Evolutionary conservation across 2,888 invertebrate genomes (phyloP).

Genomic region (Chrysodeixis includens): DNA sequence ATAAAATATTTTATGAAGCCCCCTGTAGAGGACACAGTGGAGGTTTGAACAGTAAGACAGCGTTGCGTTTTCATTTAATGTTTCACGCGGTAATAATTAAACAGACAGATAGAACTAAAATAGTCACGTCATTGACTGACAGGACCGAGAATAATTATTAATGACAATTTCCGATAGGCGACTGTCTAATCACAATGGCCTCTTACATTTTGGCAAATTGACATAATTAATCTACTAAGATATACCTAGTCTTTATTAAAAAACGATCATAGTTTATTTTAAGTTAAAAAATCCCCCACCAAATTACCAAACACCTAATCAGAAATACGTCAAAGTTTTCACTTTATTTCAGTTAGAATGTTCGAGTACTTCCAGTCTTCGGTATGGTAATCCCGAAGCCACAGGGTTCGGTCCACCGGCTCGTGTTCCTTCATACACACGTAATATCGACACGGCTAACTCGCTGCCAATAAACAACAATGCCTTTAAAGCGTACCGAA

Average conservation of each 20-base stretch:
- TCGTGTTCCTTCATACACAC: slow-evolving; percentile 31
- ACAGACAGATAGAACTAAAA: neutral
- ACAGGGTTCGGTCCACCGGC: slow-evolving; percentile 9
- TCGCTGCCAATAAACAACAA: slow-evolving; percentile 66
- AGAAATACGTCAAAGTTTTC: no score
- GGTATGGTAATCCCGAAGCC: neutral
- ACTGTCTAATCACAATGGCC: no score
- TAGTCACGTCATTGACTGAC: no score
- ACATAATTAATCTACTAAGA: no score
- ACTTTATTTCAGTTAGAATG: neutral
- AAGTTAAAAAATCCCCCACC: no score
- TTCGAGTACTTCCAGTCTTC: neutral
- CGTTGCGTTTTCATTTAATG: slow-evolving; percentile 15
- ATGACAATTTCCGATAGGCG: no score
- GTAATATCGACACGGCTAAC: slow-evolving; percentile 32
- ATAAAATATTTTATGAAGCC: slow-evolving; percentile 72
- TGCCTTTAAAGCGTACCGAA: slow-evolving; percentile 60
- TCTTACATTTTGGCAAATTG: no score
- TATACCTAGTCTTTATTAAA: no score
- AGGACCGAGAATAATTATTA: no score
- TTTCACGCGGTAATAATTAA: neutral
- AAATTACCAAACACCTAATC: no score
- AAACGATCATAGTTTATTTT: no score
- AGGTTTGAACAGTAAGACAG: slow-evolving; percentile 30
- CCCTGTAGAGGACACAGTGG: slow-evolving; percentile 41